Conservation (phyloP, 2,797 vertebrate genomes). For the Sebastes paucispinis region DNA sequence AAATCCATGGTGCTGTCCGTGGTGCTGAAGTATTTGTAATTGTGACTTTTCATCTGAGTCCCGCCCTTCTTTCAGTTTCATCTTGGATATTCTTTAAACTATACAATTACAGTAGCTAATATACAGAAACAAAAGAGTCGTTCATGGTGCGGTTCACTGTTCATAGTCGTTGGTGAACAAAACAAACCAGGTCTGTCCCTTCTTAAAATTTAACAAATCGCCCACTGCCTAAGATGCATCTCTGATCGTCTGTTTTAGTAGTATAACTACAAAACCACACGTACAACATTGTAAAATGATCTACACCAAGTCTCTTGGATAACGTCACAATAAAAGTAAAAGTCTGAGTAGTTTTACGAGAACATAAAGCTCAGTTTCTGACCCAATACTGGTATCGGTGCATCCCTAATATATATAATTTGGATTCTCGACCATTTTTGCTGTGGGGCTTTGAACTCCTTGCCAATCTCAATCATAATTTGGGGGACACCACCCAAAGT, state of each 20-base stretch:
- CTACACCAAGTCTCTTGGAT: not conserved
- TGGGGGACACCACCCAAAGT: too few species aligned
- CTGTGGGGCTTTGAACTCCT: too few species aligned
- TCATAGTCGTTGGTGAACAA: not conserved
- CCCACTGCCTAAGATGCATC: not conserved
- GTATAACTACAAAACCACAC: not conserved
- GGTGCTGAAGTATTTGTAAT: too few species aligned
- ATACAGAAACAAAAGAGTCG: not conserved
- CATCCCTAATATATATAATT: too few species aligned
- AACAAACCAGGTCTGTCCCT: not conserved
- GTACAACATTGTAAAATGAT: accelerated
- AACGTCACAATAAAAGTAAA: not conserved
- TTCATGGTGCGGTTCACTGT: not conserved
- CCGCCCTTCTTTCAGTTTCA: not conserved
- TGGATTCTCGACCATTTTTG: too few species aligned
- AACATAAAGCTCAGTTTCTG: too few species aligned
- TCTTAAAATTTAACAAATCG: not conserved
- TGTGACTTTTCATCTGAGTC: too few species aligned
- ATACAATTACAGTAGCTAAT: not conserved
- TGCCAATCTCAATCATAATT: too few species aligned
- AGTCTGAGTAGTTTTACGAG: too few species aligned
- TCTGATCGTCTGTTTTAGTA: not conserved
- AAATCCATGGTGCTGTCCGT: too few species aligned
- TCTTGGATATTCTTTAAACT: not conserved
- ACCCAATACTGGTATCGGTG: too few species aligned